Base-by-base conservation (phyloP, 1,140 invertebrate genomes). In the Drosophila sucinea region DNA sequence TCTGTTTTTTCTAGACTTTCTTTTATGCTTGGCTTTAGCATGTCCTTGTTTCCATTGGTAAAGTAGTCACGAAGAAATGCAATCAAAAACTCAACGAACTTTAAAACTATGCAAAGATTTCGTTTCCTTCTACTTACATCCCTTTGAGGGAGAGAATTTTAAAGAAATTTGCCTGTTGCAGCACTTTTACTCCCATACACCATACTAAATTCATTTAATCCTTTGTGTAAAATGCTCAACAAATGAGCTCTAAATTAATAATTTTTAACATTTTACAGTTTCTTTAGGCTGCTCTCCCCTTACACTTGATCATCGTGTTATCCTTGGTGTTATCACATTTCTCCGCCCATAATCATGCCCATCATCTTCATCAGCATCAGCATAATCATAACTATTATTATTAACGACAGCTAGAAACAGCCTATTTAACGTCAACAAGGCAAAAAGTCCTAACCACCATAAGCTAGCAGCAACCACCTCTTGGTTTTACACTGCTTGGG, bases 371-470 rank as follows among this genome's bases (percentile, higher is more conserved):
- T 79, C 75, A 78, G 66, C 84, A 86, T 86, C 74, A 86, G 72
- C 79, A 87, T 86, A 86, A 86, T 79, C 83, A 89, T 86, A 86
- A 86, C 83, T 86, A 87, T 86, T 86, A 86, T 86, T 86, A 87
- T 86, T 86, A 86, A 86, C 79, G 83, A 65, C 67, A 67, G 73
- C 58, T 69, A 51, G 7, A 79, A 86, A 87, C 82, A 79, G 82
- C 82, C 82, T 86, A 86, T 87, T 86, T 87, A 83, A 68, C 78
- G 77, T 71, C 57, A 75, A 77, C 73, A 77, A 65, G 67, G 61
- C 70, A 64, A 81, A 17, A 72, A 78, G 70, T 67, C 78, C 70
- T 69, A 51, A 51, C 44, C 44, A 51, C 76, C 71, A 69, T 75
- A 68, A 56, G 51, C 54, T n/a, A 57, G 17, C 58, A 3, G 8